Evolutionary conservation across 2,888 invertebrate genomes (phyloP).

Genomic region (Conops quadrifasciatus): DNA sequence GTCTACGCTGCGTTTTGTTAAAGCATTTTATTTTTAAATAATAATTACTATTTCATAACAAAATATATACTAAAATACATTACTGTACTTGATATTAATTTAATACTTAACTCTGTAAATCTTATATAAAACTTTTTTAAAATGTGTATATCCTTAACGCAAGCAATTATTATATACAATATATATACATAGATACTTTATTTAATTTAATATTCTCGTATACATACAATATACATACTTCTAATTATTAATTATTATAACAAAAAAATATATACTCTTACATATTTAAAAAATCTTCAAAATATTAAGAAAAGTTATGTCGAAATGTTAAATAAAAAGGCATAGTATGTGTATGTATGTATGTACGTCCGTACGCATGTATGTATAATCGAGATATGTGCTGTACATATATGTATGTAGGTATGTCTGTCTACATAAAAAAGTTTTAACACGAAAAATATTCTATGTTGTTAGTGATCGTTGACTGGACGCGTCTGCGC

Average conservation of each 20-base stretch:
- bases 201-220: conserved; percentile 3
- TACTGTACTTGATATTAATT: conserved; percentile 25
- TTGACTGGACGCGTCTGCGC: neutral
- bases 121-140: conserved; percentile 22
- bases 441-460: too few species aligned
- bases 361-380: neutral
- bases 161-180: conserved; percentile 29
- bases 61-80: conserved; percentile 11
- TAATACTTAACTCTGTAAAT: conserved; percentile 29
- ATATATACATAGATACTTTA: conserved; percentile 11
- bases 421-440: neutral
- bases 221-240: conserved; percentile 18
- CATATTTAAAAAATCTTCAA: neutral
- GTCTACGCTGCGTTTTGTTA: conserved; percentile 5
- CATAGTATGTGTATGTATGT: conserved; percentile 9
- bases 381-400: neutral
- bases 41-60: conserved; percentile 13
- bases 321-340: conserved; percentile 3
- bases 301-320: neutral
- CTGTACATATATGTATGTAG: neutral
- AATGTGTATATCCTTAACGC: conserved; percentile 31
- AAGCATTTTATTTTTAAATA: conserved; percentile 32
- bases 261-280: conserved; percentile 29
- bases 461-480: too few species aligned
- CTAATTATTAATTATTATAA: conserved; percentile 21